These are phyloP conservation scores for Hexactinellida sp. DNA, from an alignment of 37 sponge, comb jelly and placozoan species.

Conservation along the genomic window DNA sequence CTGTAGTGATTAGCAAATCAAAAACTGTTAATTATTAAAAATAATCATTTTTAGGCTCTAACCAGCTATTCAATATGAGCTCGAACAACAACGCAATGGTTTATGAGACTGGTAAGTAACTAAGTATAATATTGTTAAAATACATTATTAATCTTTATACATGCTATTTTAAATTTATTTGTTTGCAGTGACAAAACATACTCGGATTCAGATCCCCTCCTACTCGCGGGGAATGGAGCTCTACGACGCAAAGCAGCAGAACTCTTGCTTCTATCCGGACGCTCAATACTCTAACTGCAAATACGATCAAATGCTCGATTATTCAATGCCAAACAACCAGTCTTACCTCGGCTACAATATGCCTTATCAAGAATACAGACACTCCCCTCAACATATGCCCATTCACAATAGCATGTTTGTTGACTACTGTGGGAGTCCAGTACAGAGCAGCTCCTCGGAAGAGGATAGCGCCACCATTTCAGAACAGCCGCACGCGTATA, in stretches of 20 bases:
- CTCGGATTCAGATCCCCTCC: not conserved
- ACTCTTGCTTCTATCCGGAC: not conserved
- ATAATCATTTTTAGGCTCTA: conserved; percentile 2
- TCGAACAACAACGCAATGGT: conserved; percentile 16
- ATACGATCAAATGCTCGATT: conserved; percentile 4
- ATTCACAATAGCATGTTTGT: not conserved
- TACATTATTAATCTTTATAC: not conserved
- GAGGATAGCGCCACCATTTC: not conserved
- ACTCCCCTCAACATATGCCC: not conserved
- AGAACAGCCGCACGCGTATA: not conserved
- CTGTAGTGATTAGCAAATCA: not conserved
- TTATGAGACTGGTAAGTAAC: conserved; percentile 4
- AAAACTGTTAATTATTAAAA: not conserved
- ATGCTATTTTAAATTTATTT: not conserved
- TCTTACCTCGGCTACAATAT: not conserved
- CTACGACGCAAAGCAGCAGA: not conserved
- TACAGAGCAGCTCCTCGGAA: conserved; percentile 13
- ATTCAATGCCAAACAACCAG: conserved; percentile 11
- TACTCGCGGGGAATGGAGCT: not conserved
- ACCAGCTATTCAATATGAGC: not conserved
- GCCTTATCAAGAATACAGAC: not conserved
- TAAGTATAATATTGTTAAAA: not conserved
- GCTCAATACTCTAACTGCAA: not conserved
- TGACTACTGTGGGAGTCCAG: conserved; percentile 8
- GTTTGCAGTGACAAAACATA: not conserved